Evolutionary conservation across 1,140 invertebrate genomes (phyloP).

Genomic region (Andricus grossulariae): DNA sequence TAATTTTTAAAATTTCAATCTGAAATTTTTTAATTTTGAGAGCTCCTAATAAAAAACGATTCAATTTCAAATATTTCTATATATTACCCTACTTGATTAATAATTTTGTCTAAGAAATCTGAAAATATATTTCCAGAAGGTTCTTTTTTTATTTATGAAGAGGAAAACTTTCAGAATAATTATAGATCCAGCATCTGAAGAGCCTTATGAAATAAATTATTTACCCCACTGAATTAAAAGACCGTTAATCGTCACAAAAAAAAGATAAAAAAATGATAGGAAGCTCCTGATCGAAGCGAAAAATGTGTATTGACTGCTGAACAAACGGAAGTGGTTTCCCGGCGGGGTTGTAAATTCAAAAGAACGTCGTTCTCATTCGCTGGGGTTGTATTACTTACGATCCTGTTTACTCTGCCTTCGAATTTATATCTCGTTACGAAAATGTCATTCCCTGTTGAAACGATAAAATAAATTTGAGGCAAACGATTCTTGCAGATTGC

Average conservation of each 20-base stretch:
- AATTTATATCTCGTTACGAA: constrained; percentile 73
- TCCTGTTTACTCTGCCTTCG: constrained; percentile 68
- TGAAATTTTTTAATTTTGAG: too few species aligned
- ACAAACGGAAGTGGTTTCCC: constrained; percentile 50
- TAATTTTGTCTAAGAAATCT: too few species aligned
- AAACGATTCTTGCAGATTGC: constrained; percentile 66
- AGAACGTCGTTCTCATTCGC: constrained; percentile 57
- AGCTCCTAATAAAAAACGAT: too few species aligned
- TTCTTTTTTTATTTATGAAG: too few species aligned
- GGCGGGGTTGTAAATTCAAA: constrained; percentile 59
- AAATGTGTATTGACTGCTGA: constrained; percentile 12
- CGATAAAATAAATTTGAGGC: constrained; percentile 70
- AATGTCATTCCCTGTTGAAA: constrained; percentile 68
- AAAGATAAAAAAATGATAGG: constrained; percentile 18
- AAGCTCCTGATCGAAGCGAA: constrained; percentile 18
- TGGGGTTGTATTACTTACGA: constrained; percentile 67
- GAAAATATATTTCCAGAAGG: too few species aligned
- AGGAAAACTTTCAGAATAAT: too few species aligned
- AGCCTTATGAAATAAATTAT: background rate
- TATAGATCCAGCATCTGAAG: too few species aligned
- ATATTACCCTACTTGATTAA: too few species aligned
- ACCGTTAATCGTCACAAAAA: constrained; percentile 1
- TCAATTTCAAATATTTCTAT: too few species aligned
- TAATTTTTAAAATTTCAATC: too few species aligned
- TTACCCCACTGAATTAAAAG: constrained; percentile 19